Conservation (phyloP, 2,888 invertebrate species). For the Euzophera pinguis region DNA sequence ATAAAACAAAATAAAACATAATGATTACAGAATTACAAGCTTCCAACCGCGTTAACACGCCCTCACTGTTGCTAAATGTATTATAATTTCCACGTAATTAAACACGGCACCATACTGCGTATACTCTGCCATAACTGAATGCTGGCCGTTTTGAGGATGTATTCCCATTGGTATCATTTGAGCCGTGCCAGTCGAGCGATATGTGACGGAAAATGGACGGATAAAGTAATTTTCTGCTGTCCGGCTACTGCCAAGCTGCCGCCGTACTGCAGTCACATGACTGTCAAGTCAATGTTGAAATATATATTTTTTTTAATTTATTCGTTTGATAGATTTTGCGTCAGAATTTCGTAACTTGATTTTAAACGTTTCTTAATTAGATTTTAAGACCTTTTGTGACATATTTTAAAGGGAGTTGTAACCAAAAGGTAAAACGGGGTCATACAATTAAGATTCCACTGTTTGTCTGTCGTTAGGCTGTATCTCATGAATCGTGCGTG, state of each 20-base stretch:
- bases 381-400: too few relatives aligned
- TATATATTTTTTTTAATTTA: too few relatives aligned
- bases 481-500: too few relatives aligned
- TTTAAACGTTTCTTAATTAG: too few relatives aligned
- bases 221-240: neutral
- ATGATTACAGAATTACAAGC: conserved; percentile 1
- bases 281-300: too few relatives aligned
- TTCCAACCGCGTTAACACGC: conserved; percentile 1
- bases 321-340: too few relatives aligned
- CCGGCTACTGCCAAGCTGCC: neutral
- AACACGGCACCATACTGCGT: conserved; percentile 9
- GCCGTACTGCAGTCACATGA: too few relatives aligned
- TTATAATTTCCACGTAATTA: conserved; percentile 10
- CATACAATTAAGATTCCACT: too few relatives aligned
- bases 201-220: neutral
- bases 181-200: neutral
- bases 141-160: neutral
- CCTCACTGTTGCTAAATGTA: conserved; percentile 8
- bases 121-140: neutral
- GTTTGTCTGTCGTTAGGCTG: too few relatives aligned
- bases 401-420: too few relatives aligned
- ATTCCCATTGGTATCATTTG: neutral
- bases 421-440: too few relatives aligned
- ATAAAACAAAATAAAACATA: neutral
- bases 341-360: too few relatives aligned